Evolutionary conservation across 2,797 vertebrate genomes (phyloP), one percentile per base, ranked within the genome.

Genomic region (Buceros bicornis): DNA sequence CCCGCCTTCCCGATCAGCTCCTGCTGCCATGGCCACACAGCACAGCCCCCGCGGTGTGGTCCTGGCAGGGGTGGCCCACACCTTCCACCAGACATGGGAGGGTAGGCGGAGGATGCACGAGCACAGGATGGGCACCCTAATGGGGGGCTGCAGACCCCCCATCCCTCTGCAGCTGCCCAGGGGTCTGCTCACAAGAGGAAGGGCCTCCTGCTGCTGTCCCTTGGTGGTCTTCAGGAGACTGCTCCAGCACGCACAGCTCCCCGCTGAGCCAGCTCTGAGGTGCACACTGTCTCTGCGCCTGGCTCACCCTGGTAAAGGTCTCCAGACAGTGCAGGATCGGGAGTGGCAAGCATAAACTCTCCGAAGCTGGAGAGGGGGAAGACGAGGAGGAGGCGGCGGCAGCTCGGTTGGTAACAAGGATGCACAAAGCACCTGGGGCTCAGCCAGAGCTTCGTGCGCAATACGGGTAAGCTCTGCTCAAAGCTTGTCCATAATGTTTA

Each of bases 21-120:
- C 69, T 15, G 43, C 47, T 56, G 70, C 62, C 12, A 3, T 33
- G 60, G 69, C 10, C n/a, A 8, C 20, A 2, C 53, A 37, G 77
- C 40, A 20, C 11, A 33, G 62, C 12, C 17, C 33, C 42, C 9
- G 0, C 0, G 6, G 62, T 0, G 0, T 2, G 21, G 31, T 60
- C 13, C 53, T 57, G 5, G 24, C 43, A 22, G 51, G 11, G 33
- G 16, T 20, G 48, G 42, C 17, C 53, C 17, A 0, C 7, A 10
- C 1, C 45, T 76, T 35, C n/a, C 54, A 7, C 16, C 0, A 0
- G 33, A 7, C 45, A 5, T 16, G 37, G n/a, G 50, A 60, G 61
- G 48, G 53, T 7, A 26, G 37, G 22, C 7, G 54, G 42, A 19
- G 45, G 84, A 31, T 26, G 19, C 0, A 0, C 9, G 65, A 35